Percentiles rank a stretch among this genome's conserved stretches.
These are phyloP conservation scores for Balaenoptera acutorostrata DNA, from an alignment of 2,113 vertebrate genomes.

Conservation along the genomic window DNA sequence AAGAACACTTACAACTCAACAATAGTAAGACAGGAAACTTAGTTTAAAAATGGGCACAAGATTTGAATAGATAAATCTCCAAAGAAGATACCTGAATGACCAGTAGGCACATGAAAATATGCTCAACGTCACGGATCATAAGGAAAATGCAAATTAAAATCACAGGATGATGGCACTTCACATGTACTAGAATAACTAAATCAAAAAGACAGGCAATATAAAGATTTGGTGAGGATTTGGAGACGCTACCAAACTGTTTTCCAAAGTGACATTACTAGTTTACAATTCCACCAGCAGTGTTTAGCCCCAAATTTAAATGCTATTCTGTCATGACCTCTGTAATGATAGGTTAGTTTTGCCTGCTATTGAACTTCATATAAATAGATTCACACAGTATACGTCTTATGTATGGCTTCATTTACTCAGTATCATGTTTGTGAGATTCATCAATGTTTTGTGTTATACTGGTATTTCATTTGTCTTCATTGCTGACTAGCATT, in stretches of 20 bases:
- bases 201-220: background rate
- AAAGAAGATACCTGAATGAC: background rate
- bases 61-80: background rate
- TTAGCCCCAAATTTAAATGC: background rate
- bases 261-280: background rate
- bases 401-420: background rate
- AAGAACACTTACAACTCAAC: background rate
- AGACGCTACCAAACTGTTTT: background rate
- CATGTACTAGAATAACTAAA: background rate
- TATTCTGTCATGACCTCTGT: background rate
- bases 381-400: background rate
- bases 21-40: background rate
- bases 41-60: background rate
- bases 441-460: background rate
- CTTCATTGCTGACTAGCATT: background rate
- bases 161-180: background rate
- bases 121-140: background rate
- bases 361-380: background rate
- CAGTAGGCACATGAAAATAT: background rate
- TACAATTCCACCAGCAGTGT: background rate
- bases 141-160: background rate
- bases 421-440: background rate
- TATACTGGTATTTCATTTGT: background rate
- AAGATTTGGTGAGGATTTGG: background rate
- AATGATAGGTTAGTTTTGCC: background rate